Conservation (phyloP, 2,888 invertebrate genomes). For the Pecten maximus region DNA sequence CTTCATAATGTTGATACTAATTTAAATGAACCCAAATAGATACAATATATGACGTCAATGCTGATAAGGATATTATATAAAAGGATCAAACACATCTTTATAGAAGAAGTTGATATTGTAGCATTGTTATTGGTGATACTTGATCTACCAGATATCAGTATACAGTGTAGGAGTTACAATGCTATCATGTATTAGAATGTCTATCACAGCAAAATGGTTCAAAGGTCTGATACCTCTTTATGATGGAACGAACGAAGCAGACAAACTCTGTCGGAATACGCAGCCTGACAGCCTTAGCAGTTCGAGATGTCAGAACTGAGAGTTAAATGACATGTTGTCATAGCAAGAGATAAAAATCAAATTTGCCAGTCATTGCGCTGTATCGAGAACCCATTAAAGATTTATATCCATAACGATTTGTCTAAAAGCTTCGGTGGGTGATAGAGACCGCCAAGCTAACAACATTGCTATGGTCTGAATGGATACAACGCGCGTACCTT, state of each 20-base stretch:
- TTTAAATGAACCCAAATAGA: too few relatives aligned
- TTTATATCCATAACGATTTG: conserved; percentile 33
- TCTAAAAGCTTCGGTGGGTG: not conserved
- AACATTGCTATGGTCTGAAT: not conserved
- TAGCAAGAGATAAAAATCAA: conserved; percentile 17
- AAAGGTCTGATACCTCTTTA: not conserved
- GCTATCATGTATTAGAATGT: not conserved
- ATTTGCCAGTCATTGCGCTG: conserved; percentile 13
- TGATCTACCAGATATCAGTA: not conserved
- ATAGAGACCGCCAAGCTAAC: not conserved
- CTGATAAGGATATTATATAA: too few relatives aligned
- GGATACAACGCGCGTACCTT: not conserved
- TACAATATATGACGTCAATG: too few relatives aligned
- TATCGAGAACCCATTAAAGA: conserved; percentile 30
- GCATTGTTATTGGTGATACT: too few relatives aligned
- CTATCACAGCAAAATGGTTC: not conserved
- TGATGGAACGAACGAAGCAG: not conserved
- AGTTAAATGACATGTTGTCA: conserved; percentile 31
- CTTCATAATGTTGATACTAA: too few relatives aligned
- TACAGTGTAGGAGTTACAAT: not conserved
- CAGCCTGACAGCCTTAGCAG: not conserved
- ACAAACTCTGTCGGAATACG: not conserved
- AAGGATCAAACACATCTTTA: too few relatives aligned
- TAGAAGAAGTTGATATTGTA: too few relatives aligned
- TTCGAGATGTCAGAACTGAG: not conserved